Evolutionary conservation across 2,797 vertebrate genomes (phyloP).

Genomic region (Allenopithecus nigroviridis): DNA sequence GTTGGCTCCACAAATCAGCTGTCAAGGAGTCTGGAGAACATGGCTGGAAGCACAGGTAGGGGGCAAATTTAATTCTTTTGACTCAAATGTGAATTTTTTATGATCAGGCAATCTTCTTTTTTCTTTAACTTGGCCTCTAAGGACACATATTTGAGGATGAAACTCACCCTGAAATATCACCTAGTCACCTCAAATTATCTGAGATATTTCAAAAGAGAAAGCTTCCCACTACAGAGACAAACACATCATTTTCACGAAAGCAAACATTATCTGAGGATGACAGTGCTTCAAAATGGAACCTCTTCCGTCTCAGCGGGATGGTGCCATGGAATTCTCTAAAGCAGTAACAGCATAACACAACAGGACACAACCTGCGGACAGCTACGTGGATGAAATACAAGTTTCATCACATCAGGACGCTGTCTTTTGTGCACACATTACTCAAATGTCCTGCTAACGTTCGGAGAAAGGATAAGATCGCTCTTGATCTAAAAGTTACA

Average conservation of each 20-base stretch:
- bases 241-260: conserved; percentile 11
- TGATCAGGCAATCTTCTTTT: neutral
- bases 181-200: conserved; percentile 15
- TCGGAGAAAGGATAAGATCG: neutral
- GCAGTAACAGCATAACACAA: conserved; percentile 46
- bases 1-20: conserved; percentile 22
- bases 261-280: neutral
- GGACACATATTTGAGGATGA: neutral
- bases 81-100: conserved; percentile 13
- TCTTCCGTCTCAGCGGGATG: neutral
- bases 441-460: neutral
- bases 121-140: neutral
- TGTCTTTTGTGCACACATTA: neutral
- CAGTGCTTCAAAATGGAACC: neutral
- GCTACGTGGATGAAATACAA: neutral
- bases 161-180: neutral
- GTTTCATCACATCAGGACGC: neutral
- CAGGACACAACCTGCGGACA: neutral
- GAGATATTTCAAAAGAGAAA: conserved; percentile 35
- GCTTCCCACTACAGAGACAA: neutral
- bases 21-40: neutral
- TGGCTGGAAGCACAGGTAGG: neutral
- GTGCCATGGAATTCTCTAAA: neutral
- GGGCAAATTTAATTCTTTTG: neutral
- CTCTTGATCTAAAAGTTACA: neutral